Percentiles rank a stretch among this genome's conserved stretches.
Evolutionary conservation across 1,140 invertebrate genomes (phyloP).

Genomic region (Varroa destructor): DNA sequence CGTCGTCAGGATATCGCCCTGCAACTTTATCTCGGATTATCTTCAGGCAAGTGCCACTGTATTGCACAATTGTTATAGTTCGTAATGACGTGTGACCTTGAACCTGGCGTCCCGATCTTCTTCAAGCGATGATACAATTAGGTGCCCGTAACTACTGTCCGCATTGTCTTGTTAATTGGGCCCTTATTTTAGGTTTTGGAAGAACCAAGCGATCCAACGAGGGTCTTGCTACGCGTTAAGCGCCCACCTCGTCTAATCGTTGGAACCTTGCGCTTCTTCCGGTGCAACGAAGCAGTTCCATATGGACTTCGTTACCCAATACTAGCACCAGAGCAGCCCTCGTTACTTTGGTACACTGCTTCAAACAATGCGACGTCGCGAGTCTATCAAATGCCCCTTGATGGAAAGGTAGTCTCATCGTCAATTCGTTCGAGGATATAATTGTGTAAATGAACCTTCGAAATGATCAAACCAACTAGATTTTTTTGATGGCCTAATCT

Average conservation of each 20-base stretch:
- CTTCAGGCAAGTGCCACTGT: not conserved
- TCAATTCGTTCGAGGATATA: too few species aligned
- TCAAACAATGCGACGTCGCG: not conserved
- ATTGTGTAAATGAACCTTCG: too few species aligned
- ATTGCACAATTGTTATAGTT: too few species aligned
- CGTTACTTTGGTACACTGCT: not conserved
- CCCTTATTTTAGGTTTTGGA: not conserved
- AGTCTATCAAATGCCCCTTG: conserved; percentile 11
- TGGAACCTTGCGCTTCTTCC: not conserved
- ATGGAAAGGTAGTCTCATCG: not conserved
- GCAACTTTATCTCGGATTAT: not conserved
- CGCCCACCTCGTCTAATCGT: not conserved
- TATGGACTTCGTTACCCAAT: conserved; percentile 13
- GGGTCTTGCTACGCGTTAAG: not conserved
- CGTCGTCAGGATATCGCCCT: not conserved
- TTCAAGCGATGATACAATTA: conserved; percentile 1
- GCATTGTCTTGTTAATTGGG: not conserved
- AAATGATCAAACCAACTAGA: too few species aligned
- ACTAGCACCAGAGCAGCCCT: not conserved
- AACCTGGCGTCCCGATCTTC: not conserved
- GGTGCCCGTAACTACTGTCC: not conserved
- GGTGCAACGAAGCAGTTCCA: not conserved
- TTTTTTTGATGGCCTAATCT: too few species aligned
- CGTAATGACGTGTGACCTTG: not conserved
- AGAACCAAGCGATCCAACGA: conserved; percentile 8